A percentile compares a stretch with the other conserved stretches of the same genome.
Evolutionary conservation across 2,113 vertebrate genomes (phyloP).

Genomic region (Athene noctua): DNA sequence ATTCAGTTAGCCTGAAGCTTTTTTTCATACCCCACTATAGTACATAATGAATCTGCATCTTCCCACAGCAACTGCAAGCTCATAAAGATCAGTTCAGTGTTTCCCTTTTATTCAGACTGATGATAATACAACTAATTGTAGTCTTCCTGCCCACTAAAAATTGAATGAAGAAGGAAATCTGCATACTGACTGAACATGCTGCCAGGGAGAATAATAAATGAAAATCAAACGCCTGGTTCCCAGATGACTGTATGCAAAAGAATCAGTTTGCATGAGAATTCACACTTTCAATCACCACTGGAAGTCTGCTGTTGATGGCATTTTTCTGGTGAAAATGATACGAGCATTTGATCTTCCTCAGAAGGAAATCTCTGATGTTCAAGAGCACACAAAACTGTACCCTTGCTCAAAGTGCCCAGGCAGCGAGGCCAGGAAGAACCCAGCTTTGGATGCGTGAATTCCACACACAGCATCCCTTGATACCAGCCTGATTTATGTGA

Average conservation of each 20-base stretch:
- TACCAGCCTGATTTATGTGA: background rate
- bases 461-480: background rate
- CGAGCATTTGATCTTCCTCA: background rate
- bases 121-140: constrained; percentile 59
- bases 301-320: background rate
- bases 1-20: background rate
- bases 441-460: background rate
- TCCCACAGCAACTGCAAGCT: background rate
- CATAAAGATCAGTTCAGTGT: constrained; percentile 4
- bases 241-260: constrained; percentile 41
- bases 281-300: constrained; percentile 7
- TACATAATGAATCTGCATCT: background rate
- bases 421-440: background rate
- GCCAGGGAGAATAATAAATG: constrained; percentile 55
- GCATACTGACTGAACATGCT: constrained; percentile 45
- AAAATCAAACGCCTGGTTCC: constrained; percentile 39
- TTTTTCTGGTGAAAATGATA: constrained; percentile 25
- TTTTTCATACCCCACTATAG: background rate
- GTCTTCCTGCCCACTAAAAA: constrained; percentile 52
- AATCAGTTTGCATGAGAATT: constrained; percentile 40
- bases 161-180: constrained; percentile 52
- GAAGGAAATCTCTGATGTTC: background rate
- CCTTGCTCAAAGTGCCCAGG: background rate
- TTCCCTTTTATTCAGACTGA: constrained; percentile 26
- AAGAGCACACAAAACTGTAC: background rate